These are phyloP conservation scores for Nothoprocta pentlandii DNA, from an alignment of 2,113 vertebrate genomes.

Conservation along the genomic window DNA sequence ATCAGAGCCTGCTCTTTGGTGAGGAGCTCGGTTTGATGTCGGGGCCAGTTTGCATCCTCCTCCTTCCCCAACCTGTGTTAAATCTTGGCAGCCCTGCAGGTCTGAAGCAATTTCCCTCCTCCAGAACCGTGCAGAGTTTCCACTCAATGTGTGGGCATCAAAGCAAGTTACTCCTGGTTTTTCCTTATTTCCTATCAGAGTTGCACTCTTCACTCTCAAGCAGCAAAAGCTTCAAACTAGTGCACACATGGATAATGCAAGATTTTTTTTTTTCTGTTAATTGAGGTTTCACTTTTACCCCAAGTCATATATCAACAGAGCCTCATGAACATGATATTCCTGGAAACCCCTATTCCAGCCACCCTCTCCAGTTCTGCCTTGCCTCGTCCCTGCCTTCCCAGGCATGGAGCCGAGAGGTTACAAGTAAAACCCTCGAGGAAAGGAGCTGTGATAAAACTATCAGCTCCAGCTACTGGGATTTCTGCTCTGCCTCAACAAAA, in stretches of 20 bases:
- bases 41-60: background rate
- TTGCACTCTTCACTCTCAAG: background rate
- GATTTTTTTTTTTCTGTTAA: background rate
- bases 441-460: constrained; percentile 37
- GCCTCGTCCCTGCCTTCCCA: background rate
- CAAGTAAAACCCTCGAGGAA: constrained; percentile 2
- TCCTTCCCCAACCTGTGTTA: background rate
- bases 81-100: background rate
- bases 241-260: background rate
- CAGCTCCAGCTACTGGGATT: constrained; percentile 25
- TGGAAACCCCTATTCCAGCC: background rate
- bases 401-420: background rate
- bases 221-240: background rate
- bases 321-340: background rate
- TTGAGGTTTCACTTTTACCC: background rate
- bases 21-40: background rate
- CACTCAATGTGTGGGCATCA: background rate
- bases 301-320: background rate
- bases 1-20: accelerated
- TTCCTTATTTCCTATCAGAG: background rate
- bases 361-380: background rate
- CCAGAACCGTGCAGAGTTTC: background rate
- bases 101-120: background rate
- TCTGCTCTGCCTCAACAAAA: constrained; percentile 30
- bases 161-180: background rate